Evolutionary conservation across 2,113 vertebrate species (phyloP), one percentile per base, ranked within the genome.

Genomic region (Hylia prasina): DNA sequence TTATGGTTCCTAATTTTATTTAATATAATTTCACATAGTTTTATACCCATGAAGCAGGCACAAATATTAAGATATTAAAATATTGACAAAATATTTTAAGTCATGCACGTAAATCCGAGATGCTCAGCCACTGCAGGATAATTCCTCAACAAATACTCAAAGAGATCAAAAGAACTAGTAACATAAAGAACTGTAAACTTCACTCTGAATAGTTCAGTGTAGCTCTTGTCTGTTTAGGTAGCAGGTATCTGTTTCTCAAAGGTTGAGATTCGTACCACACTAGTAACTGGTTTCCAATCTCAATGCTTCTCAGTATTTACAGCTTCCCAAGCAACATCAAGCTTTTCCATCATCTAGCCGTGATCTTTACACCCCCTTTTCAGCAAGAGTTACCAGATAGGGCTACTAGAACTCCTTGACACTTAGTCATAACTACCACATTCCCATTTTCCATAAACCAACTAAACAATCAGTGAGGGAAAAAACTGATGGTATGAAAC

Each of bases 391-490:
- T 14, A 31, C 13, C 56, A 57, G 11, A 18, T 30, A 44, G 50
- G 42, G 18, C n/a, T 82, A 5, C 13, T 24, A 7, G 33, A 83
- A 27, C 24, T 47, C 21, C 27, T 48, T 69, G 37, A 30, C 24
- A 7, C 20, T 60, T 48, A 7, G 11, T 72, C n/a, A 21, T 54
- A 79, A 45, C 10, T 81, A 58, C 12, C 13, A 37, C 8, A 4
- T 72, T 82, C 18, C 5, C 10, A 17, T 66, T 87, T 84, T 64
- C 31, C 18, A 23, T 51, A 61, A 35, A 11, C 11, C n/a, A 61
- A 35, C 27, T 54, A 51, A 64, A 30, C 0, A 2, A 27, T 0
- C 2, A 65, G 13, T 3, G 11, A 57, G 30, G 57, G 48, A 3
- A 63, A 66, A 87, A 75, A 4, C 1, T 44, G 33, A n/a, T 25